Evolutionary conservation across 2,888 invertebrate genomes (phyloP).

Genomic region (Mactromeris polynyma): DNA sequence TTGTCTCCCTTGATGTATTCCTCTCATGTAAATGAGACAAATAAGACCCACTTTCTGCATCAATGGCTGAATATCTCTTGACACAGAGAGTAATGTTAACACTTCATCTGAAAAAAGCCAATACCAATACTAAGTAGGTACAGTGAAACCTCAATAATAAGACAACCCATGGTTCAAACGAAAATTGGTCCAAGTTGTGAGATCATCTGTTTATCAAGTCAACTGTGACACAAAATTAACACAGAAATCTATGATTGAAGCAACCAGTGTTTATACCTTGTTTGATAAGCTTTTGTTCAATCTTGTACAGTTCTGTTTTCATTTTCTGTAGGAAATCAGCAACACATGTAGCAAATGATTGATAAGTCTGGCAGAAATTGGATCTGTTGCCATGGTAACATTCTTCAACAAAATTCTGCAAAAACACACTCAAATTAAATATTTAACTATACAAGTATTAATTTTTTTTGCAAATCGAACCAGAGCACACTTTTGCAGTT

Average conservation of each 20-base stretch:
- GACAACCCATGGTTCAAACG: no score
- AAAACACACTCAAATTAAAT: no score
- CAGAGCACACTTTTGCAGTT: no score
- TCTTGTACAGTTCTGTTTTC: constrained; percentile 67
- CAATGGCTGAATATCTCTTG: constrained; percentile 69
- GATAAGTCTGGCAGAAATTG: constrained; percentile 79
- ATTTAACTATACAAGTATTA: no score
- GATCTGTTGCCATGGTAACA: constrained; percentile 55
- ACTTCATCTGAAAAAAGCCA: constrained; percentile 77
- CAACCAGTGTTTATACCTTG: constrained; percentile 78
- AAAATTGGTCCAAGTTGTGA: no score
- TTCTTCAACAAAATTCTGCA: constrained; percentile 59
- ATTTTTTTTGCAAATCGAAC: no score
- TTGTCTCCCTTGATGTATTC: constrained; percentile 52
- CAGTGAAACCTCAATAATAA: no score
- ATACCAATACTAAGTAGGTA: no score
- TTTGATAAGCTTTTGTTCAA: constrained; percentile 78
- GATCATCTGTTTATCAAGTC: no score
- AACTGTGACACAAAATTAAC: no score
- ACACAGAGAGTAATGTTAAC: constrained; percentile 73
- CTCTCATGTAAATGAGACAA: constrained; percentile 62
- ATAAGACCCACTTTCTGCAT: constrained; percentile 71
- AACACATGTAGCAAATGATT: constrained; percentile 82
- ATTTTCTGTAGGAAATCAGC: constrained; percentile 78
- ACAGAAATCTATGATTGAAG: no score